A percentile compares a stretch with the other conserved stretches of the same genome.
phyloP scores from a whole-genome alignment of 1,140 invertebrate species.

The Caenorhabditis latens region DNA sequence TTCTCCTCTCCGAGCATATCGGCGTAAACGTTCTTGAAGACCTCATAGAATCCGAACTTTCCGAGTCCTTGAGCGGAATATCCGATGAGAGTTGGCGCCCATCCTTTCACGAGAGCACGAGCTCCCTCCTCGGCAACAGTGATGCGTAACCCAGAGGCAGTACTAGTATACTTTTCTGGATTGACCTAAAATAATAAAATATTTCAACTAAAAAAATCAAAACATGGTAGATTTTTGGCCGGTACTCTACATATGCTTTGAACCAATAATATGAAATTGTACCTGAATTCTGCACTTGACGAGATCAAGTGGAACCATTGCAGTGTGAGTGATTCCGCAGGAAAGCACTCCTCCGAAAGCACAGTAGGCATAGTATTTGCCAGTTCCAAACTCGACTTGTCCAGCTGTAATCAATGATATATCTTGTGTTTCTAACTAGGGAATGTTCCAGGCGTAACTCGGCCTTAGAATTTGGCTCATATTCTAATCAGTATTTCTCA shows the following conservation, averaged over 20 bases:
- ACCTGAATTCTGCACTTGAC: constrained; percentile 99
- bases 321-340: constrained; percentile 88
- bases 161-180: constrained; percentile 91
- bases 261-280: constrained; percentile 51
- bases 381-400: constrained; percentile 85
- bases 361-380: constrained; percentile 92
- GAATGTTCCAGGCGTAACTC: no score
- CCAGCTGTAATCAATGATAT: constrained; percentile 43
- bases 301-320: constrained; percentile 93
- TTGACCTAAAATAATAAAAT: constrained; percentile 80
- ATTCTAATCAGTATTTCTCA: no score
- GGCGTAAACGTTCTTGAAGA: constrained; percentile 90
- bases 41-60: constrained; percentile 84
- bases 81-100: constrained; percentile 97
- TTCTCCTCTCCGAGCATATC: constrained; percentile 91
- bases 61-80: constrained; percentile 87
- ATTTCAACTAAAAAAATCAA: neutral
- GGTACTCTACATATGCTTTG: no score
- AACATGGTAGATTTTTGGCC: neutral
- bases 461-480: no score
- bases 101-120: constrained; percentile 90
- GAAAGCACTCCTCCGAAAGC: constrained; percentile 93
- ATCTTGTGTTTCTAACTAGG: neutral
- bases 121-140: constrained; percentile 89
- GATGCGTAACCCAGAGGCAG: constrained; percentile 87